phyloP scores from a whole-genome alignment of 2,888 invertebrate genomes.

The Coenonympha arcania region DNA sequence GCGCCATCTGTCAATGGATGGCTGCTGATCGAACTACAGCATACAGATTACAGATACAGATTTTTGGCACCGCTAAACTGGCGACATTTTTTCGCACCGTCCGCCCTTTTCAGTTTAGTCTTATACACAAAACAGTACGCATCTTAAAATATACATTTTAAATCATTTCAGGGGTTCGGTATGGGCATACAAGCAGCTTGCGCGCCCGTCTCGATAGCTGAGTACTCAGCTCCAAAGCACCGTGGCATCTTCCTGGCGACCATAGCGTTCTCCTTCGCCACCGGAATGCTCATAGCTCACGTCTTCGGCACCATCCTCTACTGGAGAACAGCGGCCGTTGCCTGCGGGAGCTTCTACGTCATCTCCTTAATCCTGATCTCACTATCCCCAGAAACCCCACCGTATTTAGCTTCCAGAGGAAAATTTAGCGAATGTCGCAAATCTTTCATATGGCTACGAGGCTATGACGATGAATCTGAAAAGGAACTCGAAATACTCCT shows the following conservation, averaged over 20 bases:
- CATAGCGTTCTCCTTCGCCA: conserved; percentile 76
- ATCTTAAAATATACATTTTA: too few relatives aligned
- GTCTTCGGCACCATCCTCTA: conserved; percentile 75
- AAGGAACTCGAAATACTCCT: conserved; percentile 66
- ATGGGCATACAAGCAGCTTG: conserved; percentile 71
- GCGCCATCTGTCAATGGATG: too few relatives aligned
- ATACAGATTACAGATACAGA: too few relatives aligned
- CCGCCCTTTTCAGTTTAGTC: too few relatives aligned
- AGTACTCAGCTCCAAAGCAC: conserved; percentile 72
- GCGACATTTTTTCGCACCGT: too few relatives aligned
- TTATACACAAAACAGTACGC: too few relatives aligned
- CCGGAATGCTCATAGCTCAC: conserved; percentile 78
- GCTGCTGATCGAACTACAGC: too few relatives aligned
- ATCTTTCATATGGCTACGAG: conserved; percentile 75
- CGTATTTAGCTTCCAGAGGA: conserved; percentile 76
- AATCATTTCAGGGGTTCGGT: conserved; percentile 60
- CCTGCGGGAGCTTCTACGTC: conserved; percentile 67
- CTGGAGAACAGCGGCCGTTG: conserved; percentile 74
- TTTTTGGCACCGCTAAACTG: too few relatives aligned
- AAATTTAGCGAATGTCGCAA: conserved; percentile 69
- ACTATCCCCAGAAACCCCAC: conserved; percentile 78
- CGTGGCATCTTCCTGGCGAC: conserved; percentile 77
- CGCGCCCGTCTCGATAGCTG: conserved; percentile 65
- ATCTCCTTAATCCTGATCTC: conserved; percentile 68
- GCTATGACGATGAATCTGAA: conserved; percentile 55